Conservation (phyloP, 2,888 invertebrate genomes). For the Mesoligia furuncula region DNA sequence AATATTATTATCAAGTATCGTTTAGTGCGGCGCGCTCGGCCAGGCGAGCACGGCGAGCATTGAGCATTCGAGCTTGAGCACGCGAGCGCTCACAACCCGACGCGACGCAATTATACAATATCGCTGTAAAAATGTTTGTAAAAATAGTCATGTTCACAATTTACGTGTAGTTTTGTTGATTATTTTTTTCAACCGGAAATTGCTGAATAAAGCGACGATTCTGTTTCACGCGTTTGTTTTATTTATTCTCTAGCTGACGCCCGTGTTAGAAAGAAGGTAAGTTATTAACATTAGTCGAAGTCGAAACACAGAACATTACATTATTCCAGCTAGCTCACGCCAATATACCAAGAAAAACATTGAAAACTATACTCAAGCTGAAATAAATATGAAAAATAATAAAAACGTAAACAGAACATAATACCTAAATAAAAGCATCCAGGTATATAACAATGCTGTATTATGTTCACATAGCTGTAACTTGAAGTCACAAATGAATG, state of each 20-base stretch:
- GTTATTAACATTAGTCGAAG: not conserved
- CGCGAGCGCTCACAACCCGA: conserved; percentile 53
- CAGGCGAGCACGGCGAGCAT: conserved; percentile 22
- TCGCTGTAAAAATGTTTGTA: conserved; percentile 89
- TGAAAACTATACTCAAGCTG: not conserved
- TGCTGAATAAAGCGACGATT: conserved; percentile 90
- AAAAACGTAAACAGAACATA: no score
- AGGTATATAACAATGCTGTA: no score
- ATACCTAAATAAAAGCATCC: no score
- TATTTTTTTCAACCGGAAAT: conserved; percentile 85
- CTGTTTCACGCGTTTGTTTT: conserved; percentile 85
- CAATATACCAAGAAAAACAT: not conserved
- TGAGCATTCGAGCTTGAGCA: conserved; percentile 14
- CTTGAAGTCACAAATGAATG: no score
- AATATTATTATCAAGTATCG: conserved; percentile 80
- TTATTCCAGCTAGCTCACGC: not conserved
- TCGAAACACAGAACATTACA: not conserved
- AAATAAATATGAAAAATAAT: no score
- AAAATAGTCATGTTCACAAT: conserved; percentile 89
- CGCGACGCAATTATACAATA: conserved; percentile 72
- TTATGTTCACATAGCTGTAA: no score
- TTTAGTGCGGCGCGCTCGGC: conserved; percentile 38
- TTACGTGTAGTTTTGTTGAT: conserved; percentile 89
- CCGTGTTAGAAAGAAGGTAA: not conserved
- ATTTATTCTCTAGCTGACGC: conserved; percentile 66